Percentiles rank a stretch among this genome's conserved stretches.
These are phyloP conservation scores for Planiliza haematocheilus DNA, from an alignment of 2,113 vertebrate genomes.

Conservation along the genomic window DNA sequence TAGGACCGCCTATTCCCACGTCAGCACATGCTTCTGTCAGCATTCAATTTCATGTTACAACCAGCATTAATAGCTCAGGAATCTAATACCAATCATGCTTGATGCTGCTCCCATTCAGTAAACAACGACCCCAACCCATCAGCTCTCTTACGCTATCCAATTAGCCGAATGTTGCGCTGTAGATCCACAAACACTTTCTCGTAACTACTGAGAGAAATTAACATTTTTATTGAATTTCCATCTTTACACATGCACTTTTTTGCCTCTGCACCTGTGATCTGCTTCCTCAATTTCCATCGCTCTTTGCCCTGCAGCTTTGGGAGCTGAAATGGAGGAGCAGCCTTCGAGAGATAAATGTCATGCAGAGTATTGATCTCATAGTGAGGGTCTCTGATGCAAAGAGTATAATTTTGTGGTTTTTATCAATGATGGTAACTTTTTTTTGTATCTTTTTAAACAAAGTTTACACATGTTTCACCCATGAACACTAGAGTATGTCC, in stretches of 20 bases:
- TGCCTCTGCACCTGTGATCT: conserved; percentile 27
- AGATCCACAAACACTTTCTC: conserved; percentile 27
- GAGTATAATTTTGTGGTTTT: conserved; percentile 12
- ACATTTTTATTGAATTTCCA: conserved; percentile 58
- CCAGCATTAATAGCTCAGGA: conserved; percentile 4
- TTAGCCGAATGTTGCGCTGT: conserved; percentile 21
- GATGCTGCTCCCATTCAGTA: conserved; percentile 22
- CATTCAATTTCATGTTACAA: conserved; percentile 12
- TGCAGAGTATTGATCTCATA: neutral
- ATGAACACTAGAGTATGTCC: neutral
- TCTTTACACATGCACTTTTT: conserved; percentile 14
- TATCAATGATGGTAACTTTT: neutral
- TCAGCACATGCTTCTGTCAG: conserved; percentile 6
- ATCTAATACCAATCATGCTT: neutral
- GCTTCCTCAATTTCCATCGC: neutral
- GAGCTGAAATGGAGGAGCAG: neutral
- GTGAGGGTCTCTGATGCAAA: conserved; percentile 7
- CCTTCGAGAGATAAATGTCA: conserved; percentile 5
- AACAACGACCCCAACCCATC: conserved; percentile 27
- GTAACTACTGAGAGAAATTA: conserved; percentile 46
- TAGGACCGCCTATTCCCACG: neutral
- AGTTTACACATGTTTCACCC: conserved; percentile 4
- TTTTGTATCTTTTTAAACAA: neutral
- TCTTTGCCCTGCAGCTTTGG: neutral
- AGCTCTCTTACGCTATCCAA: conserved; percentile 8